Percentiles rank a stretch among this genome's conserved stretches.
Conservation (phyloP, 2,888 invertebrate genomes). For the Branchellion lobata region DNA sequence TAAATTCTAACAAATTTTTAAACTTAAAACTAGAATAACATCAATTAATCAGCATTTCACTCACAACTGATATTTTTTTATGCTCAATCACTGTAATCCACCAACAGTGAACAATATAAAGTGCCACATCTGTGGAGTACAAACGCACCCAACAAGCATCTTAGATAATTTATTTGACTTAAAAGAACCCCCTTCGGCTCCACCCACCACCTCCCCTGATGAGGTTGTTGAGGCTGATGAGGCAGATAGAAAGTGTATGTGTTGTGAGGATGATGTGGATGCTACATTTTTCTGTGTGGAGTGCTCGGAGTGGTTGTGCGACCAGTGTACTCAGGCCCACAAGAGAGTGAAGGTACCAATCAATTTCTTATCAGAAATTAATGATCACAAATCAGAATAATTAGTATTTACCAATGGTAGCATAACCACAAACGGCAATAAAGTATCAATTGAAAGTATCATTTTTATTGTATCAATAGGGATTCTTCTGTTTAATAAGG, state of each 20-base stretch:
- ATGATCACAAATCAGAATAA: too few relatives aligned
- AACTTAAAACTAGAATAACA: too few relatives aligned
- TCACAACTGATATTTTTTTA: too few relatives aligned
- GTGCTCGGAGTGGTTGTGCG: slow-evolving; percentile 87
- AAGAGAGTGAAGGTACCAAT: slow-evolving; percentile 55
- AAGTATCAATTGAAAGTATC: too few relatives aligned
- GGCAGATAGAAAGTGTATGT: slow-evolving; percentile 69
- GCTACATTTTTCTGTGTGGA: slow-evolving; percentile 83
- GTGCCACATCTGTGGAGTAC: slow-evolving; percentile 75
- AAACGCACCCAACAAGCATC: slow-evolving; percentile 73
- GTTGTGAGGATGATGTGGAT: slow-evolving; percentile 79
- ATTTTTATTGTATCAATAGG: too few relatives aligned
- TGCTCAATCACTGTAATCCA: too few relatives aligned
- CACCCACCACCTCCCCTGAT: background rate
- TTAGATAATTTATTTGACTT: slow-evolving; percentile 77
- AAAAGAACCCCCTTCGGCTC: slow-evolving; percentile 45
- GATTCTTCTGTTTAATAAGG: too few relatives aligned
- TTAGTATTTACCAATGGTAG: too few relatives aligned
- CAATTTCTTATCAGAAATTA: background rate
- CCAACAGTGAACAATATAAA: slow-evolving; percentile 59
- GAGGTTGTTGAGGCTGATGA: slow-evolving; percentile 60
- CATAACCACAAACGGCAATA: too few relatives aligned
- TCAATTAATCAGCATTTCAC: too few relatives aligned
- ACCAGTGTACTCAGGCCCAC: slow-evolving; percentile 73
- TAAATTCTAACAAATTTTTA: too few relatives aligned